Evolutionary conservation across 2,113 vertebrate genomes (phyloP).

Genomic region (Ctenodactylus gundi): DNA sequence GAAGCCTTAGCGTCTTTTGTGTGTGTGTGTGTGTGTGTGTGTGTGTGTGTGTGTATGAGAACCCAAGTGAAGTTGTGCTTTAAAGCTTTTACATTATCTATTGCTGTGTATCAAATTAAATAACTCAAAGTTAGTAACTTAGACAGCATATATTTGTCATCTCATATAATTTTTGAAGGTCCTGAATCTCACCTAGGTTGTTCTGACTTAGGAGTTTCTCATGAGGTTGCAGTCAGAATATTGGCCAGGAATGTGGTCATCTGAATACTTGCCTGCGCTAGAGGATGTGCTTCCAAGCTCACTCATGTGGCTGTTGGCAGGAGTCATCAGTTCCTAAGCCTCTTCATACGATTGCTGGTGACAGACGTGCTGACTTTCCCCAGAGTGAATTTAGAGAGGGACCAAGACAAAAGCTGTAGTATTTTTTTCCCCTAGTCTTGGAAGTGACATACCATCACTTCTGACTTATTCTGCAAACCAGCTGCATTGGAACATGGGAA

Average conservation of each 20-base stretch:
- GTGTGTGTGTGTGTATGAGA: too few species aligned
- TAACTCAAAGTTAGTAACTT: neutral
- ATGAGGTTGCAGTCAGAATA: neutral
- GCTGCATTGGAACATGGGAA: neutral
- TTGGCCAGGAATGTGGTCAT: neutral
- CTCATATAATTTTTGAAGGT: neutral
- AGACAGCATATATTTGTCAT: neutral
- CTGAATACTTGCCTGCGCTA: neutral
- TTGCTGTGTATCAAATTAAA: neutral
- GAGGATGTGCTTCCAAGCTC: neutral
- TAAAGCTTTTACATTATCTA: neutral
- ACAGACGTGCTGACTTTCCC: neutral
- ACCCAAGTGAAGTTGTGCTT: neutral
- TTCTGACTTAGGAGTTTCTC: neutral
- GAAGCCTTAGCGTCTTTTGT: too few species aligned
- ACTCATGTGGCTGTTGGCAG: neutral
- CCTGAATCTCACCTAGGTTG: neutral
- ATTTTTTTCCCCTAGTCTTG: neutral
- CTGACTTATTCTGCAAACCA: neutral
- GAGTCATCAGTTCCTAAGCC: neutral
- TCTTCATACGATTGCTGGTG: neutral
- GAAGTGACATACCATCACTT: neutral
- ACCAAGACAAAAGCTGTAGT: neutral
- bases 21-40: too few species aligned
- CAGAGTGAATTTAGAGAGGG: neutral